These are phyloP conservation scores for Doris montereyensis DNA, from an alignment of 2,888 invertebrate species.

Conservation along the genomic window DNA sequence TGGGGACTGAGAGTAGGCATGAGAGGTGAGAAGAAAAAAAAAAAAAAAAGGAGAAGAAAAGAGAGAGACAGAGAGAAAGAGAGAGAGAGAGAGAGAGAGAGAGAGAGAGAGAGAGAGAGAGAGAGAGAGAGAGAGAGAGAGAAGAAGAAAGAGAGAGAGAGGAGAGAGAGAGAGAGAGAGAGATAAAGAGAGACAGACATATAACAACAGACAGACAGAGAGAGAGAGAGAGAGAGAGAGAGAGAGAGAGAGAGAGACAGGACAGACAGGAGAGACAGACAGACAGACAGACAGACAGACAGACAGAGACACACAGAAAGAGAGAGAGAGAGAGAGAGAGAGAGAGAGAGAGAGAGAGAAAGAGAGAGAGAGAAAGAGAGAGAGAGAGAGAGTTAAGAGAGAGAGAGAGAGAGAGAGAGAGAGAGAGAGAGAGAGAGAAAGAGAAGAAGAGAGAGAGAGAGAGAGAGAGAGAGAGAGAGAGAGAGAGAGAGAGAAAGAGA, in stretches of 20 bases:
- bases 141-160: neutral
- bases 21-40: neutral
- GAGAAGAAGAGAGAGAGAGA: neutral
- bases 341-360: constrained; percentile 8
- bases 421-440: neutral
- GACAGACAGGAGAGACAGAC: neutral
- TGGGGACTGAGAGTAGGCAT: no score
- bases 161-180: constrained; percentile 22
- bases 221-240: neutral
- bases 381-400: no score
- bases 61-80: no score
- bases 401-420: no score
- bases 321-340: constrained; percentile 18
- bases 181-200: constrained; percentile 2
- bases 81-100: constrained; percentile 17
- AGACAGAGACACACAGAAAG: no score
- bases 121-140: neutral
- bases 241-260: neutral
- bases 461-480: neutral
- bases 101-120: neutral
- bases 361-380: constrained; percentile 10
- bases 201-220: neutral
- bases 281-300: constrained; percentile 22
- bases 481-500: constrained; percentile 2
- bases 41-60: neutral